Evolutionary conservation across 1,140 invertebrate genomes (phyloP), one percentile per base, ranked within the genome.

Genomic region (Latrodectus geometricus): DNA sequence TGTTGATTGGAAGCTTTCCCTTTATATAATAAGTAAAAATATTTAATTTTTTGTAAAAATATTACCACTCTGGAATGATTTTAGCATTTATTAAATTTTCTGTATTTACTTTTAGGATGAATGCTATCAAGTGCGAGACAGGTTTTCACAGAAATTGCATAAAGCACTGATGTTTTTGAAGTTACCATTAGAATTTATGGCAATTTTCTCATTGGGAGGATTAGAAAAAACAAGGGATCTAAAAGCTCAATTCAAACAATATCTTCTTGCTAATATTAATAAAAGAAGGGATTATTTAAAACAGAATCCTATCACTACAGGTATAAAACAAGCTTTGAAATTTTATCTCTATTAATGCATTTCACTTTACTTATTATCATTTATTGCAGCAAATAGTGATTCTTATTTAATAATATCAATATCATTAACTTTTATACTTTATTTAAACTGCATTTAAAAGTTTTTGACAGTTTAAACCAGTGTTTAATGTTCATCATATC

Each of bases 131-230:
- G 88, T 87, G 8, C 92, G 97, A 89, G 95, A 98, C 91, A 94
- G 94, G 65, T 99, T 99, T 92, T 94, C 96, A 12, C 92, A 93
- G 14, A 99, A 99, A 92, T 92, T 99, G 70, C 97, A 99, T 90
- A 98, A 98, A 93, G 97, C 96, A 77, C 91, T 96, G 35, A 92
- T 94, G 11, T 93, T 89, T 9, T 87, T 93, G 70, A 90, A 90
- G 72, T 92, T 99, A 73, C 97, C 97, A 3, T 91, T 99, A 75
- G 97, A 99, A 91, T 99, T 99, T 92, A 98, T 99, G 97, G 97
- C 97, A 52, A 96, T 97, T 91, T 98, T 99, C 91, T 95, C 95
- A 11, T 92, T 99, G 50, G 96, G 91, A 83, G 97, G 97, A 12
- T 61, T 87, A 12, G 85, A 88, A 61, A 86, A 87, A 79, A 79